Evolutionary conservation across 2,888 invertebrate species (phyloP).

Genomic region (Noctua janthe): DNA sequence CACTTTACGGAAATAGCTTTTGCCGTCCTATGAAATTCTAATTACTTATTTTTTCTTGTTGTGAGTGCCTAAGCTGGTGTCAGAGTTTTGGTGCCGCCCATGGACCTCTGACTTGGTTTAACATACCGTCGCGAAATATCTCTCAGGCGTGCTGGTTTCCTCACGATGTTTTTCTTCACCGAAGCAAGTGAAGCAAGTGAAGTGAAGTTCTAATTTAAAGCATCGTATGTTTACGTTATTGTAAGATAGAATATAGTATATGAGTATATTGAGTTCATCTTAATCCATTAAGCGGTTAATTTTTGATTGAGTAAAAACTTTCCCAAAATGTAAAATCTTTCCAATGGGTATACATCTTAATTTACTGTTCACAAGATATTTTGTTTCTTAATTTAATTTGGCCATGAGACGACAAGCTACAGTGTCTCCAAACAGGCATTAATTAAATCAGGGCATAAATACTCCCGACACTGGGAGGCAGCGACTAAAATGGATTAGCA

Average conservation of each 20-base stretch:
- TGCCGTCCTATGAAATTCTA: neutral
- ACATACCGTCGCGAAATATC: no score
- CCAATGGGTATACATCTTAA: neutral
- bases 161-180: no score
- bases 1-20: neutral
- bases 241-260: neutral
- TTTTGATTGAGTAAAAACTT: neutral
- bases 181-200: no score
- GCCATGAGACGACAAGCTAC: slow-evolving; percentile 26
- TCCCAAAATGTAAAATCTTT: neutral
- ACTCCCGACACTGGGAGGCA: slow-evolving; percentile 18
- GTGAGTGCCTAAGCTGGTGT: no score
- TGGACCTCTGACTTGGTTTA: no score
- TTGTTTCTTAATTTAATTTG: slow-evolving; percentile 31
- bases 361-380: slow-evolving; percentile 20
- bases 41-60: neutral
- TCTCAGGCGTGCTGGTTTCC: no score
- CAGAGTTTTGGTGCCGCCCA: no score
- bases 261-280: neutral
- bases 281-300: neutral
- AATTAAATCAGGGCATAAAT: slow-evolving; percentile 43
- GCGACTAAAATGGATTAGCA: slow-evolving; percentile 40
- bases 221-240: neutral
- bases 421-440: slow-evolving; percentile 25
- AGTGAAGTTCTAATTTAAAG: neutral